Evolutionary conservation across 2,797 vertebrate genomes (phyloP).

Genomic region (Acipenser ruthenus): DNA sequence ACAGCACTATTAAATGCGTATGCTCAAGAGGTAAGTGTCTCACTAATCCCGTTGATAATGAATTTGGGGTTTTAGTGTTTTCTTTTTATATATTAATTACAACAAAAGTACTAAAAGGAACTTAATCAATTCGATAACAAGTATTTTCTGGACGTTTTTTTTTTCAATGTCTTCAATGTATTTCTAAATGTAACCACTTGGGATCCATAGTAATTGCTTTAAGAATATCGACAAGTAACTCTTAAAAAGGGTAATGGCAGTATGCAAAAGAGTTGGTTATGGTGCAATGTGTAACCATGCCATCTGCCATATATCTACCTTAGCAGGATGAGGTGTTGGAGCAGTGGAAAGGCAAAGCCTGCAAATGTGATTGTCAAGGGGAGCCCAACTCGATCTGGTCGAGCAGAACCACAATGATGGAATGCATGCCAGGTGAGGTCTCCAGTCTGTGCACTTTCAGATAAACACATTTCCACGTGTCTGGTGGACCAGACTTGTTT

Average conservation of each 20-base stretch:
- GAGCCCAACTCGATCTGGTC: slow-evolving; percentile 48
- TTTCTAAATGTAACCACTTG: not conserved
- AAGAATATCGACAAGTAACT: too few relatives aligned
- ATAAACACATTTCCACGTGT: not conserved
- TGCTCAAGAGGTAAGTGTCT: slow-evolving; percentile 49
- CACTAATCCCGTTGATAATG: not conserved
- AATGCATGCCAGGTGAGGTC: slow-evolving; percentile 82
- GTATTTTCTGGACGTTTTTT: not conserved
- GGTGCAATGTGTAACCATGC: slow-evolving; percentile 8
- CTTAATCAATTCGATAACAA: not conserved
- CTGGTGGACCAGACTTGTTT: not conserved
- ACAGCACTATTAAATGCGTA: slow-evolving; percentile 40
- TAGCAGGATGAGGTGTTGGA: slow-evolving; percentile 65
- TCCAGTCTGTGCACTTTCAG: not conserved
- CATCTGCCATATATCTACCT: not conserved
- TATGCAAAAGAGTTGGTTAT: slow-evolving; percentile 33
- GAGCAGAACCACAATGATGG: slow-evolving; percentile 33
- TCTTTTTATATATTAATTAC: not conserved
- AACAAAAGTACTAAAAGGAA: slow-evolving; percentile 13
- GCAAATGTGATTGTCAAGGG: slow-evolving; percentile 79
- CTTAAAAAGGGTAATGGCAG: slow-evolving; percentile 1
- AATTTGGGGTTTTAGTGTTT: not conserved
- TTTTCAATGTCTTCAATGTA: slow-evolving; percentile 1
- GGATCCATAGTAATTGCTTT: too few relatives aligned
- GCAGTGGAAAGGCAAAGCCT: slow-evolving; percentile 74